Evolutionary conservation across 2,797 vertebrate species (phyloP), one percentile per base, ranked within the genome.

Genomic region (Eulemur mongoz): DNA sequence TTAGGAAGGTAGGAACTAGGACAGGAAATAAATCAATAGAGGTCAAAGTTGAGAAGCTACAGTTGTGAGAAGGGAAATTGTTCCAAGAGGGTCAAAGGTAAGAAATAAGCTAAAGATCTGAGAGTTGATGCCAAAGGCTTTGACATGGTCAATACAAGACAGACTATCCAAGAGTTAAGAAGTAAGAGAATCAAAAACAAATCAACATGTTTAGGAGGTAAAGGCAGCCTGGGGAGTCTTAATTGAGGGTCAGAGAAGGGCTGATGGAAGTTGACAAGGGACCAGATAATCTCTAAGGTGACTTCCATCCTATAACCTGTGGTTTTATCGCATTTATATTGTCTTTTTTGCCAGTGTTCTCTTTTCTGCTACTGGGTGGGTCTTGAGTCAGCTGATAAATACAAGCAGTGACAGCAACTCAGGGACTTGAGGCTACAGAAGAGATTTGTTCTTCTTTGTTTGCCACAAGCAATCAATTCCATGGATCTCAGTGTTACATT

Each of bases 401-500:
- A 67, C 32, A 61, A 79, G 43, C 11, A 30, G 48, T 70, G 23
- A 83, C 27, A 25, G 11, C 25, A 65, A 22, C 27, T 13, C 1
- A 7, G 38, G 11, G 43, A 65, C 59, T 0, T 0, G 8, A 38
- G 10, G 50, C 13, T n/a, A 9, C n/a, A 50, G 18, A 32, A 3
- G 35, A 25, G 50, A 14, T 43, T 52, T 38, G 43, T 10, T 75
- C 23, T 32, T 50, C 61, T 85, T 22, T 59, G 25, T 59, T 61
- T 27, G 30, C 52, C 61, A 59, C 10, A 22, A 48, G 48, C 63
- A 32, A 27, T 85, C 32, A 8, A 8, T 61, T 48, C 23, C 70
- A n/a, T 0, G 50, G 43, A 52, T 40, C 45, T 17, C 2, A 0
- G 32, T 1, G 14, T 57, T 22, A 32, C 40, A 9, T 2, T 23